Conservation (phyloP, 2,888 invertebrate genomes). For the Laothoe populi region DNA sequence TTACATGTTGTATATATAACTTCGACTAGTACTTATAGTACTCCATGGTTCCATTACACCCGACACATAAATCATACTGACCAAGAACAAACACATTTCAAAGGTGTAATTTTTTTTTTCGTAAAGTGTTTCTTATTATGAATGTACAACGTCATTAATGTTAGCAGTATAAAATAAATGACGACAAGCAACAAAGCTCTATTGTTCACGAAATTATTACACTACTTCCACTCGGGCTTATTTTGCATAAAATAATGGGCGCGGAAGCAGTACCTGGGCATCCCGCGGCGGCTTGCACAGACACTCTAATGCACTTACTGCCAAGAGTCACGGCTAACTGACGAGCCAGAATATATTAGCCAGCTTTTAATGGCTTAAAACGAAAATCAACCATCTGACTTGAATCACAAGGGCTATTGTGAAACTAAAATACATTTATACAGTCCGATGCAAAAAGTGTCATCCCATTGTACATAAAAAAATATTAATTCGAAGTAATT, state of each 20-base stretch:
- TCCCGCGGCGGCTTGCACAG: constrained; percentile 46
- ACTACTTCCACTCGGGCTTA: constrained; percentile 58
- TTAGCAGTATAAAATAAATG: constrained; percentile 35
- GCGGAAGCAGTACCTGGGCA: constrained; percentile 54
- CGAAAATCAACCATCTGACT: constrained; percentile 8
- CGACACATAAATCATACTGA: too few species aligned
- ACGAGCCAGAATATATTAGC: constrained; percentile 53
- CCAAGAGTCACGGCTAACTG: constrained; percentile 54
- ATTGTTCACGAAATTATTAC: constrained; percentile 71
- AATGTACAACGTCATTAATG: constrained; percentile 14
- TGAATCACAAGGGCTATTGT: constrained; percentile 4
- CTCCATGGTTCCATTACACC: too few species aligned
- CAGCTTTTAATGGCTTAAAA: constrained; percentile 42
- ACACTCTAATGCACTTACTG: constrained; percentile 71
- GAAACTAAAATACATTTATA: neutral
- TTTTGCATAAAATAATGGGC: constrained; percentile 75
- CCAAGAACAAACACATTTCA: neutral
- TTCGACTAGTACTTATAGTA: too few species aligned
- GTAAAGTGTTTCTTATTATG: neutral
- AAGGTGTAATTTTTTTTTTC: neutral
- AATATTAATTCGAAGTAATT: constrained; percentile 6
- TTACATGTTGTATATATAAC: too few species aligned
- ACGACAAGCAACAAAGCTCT: constrained; percentile 56
- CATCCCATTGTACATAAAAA: constrained; percentile 8
- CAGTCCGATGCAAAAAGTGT: neutral